phyloP scores from a whole-genome alignment of 2,888 invertebrate genomes.

The Lasioglossum figueresi region DNA sequence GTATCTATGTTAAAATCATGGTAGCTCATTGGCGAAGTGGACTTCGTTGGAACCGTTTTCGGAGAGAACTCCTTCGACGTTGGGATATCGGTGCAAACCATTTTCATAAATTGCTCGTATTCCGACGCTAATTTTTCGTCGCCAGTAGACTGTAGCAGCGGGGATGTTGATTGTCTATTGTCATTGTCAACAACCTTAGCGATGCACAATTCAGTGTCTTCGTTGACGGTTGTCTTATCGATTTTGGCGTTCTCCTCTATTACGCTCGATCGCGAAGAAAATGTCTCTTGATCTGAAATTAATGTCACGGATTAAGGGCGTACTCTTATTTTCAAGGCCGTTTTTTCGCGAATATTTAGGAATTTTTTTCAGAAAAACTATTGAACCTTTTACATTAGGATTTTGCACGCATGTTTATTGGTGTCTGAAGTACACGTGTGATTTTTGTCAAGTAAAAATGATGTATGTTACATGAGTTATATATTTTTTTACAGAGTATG shows the following conservation, averaged over 20 bases:
- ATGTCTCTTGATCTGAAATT: conserved; percentile 49
- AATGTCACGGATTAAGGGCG: neutral
- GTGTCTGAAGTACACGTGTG: neutral
- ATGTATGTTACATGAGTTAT: neutral
- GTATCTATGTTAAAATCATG: conserved; percentile 73
- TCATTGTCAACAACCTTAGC: conserved; percentile 41
- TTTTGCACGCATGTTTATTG: neutral
- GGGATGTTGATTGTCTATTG: conserved; percentile 42
- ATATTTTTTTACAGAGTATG: neutral
- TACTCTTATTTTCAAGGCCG: neutral
- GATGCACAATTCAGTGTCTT: conserved; percentile 26
- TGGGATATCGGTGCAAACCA: conserved; percentile 82
- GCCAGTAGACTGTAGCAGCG: conserved; percentile 58
- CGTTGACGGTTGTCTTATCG: conserved; percentile 28
- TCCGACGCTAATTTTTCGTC: conserved; percentile 84
- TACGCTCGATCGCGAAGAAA: conserved; percentile 35
- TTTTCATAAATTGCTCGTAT: conserved; percentile 87
- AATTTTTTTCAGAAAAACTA: no score
- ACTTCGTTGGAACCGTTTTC: conserved; percentile 34
- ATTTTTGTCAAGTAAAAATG: neutral
- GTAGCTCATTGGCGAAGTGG: conserved; percentile 64
- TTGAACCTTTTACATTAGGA: neutral
- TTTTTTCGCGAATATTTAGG: neutral
- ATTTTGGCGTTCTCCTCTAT: conserved; percentile 45
- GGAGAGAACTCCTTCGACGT: conserved; percentile 55